phyloP scores from a whole-genome alignment of 2,888 invertebrate species.

The Sepiola atlantica region DNA sequence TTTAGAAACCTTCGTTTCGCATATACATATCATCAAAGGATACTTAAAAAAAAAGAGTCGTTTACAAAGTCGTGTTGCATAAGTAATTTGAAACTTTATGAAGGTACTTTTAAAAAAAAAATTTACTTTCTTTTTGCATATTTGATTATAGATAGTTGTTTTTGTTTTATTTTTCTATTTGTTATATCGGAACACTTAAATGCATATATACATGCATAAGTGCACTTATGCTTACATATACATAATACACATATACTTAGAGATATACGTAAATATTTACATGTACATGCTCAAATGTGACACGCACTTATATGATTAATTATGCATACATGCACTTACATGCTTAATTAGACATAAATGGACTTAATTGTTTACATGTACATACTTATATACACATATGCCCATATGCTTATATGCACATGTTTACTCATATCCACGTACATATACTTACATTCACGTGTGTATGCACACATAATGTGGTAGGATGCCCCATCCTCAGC shows the following conservation, averaged over 20 bases:
- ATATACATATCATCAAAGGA: no score
- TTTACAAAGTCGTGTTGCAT: not conserved
- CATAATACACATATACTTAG: not conserved
- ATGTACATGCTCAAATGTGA: not conserved
- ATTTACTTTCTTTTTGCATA: not conserved
- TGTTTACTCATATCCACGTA: not conserved
- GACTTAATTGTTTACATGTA: not conserved
- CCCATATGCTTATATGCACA: not conserved
- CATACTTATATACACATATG: not conserved
- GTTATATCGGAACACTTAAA: not conserved
- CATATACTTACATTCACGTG: no score
- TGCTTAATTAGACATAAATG: not conserved
- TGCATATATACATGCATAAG: not conserved
- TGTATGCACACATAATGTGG: no score
- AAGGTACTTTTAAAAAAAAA: not conserved
- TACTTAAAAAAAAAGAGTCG: not conserved
- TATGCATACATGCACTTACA: constrained; percentile 6
- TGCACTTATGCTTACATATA: not conserved
- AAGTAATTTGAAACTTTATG: not conserved
- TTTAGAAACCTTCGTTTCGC: no score
- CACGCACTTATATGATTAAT: not conserved
- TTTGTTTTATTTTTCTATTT: not conserved
- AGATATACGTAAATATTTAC: not conserved
- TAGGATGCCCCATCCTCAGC: no score
- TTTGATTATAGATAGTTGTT: not conserved